Percentiles rank a stretch among this genome's conserved stretches.
phyloP scores from a whole-genome alignment of 2,797 vertebrate species.

The Aphelocoma californica region DNA sequence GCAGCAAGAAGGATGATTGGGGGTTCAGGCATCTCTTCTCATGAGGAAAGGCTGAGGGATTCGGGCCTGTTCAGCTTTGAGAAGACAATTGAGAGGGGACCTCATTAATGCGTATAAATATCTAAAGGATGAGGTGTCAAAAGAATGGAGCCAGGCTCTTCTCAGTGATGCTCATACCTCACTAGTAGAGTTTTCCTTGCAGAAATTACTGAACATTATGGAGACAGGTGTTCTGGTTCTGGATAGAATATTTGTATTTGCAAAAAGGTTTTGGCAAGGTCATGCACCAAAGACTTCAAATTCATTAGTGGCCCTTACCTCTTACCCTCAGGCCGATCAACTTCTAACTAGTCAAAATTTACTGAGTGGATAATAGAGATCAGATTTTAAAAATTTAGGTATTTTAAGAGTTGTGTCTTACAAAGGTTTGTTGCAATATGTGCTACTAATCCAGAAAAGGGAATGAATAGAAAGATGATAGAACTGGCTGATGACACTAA shows the following conservation, averaged over 20 bases:
- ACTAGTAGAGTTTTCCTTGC: neutral
- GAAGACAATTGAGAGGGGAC: neutral
- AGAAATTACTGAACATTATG: neutral
- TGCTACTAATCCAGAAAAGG: neutral
- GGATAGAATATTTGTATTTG: neutral
- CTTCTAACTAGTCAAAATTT: neutral
- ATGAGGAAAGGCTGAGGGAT: neutral
- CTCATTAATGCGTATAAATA: neutral
- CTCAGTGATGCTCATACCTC: neutral
- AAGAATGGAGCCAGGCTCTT: neutral
- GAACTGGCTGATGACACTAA: neutral
- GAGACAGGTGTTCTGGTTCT: neutral
- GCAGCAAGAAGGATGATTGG: neutral
- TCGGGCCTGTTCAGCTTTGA: neutral
- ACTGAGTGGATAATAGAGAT: neutral
- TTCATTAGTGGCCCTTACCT: neutral
- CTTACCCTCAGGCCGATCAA: neutral
- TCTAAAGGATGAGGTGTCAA: rapidly evolving
- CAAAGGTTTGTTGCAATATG: neutral
- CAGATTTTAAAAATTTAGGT: neutral
- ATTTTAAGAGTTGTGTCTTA: neutral
- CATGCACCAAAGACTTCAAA: neutral
- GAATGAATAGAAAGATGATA: neutral
- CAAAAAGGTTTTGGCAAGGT: neutral
- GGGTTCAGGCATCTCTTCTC: neutral